Base-by-base conservation (phyloP, 2,888 invertebrate genomes). In the Drosophila percnosoma region DNA sequence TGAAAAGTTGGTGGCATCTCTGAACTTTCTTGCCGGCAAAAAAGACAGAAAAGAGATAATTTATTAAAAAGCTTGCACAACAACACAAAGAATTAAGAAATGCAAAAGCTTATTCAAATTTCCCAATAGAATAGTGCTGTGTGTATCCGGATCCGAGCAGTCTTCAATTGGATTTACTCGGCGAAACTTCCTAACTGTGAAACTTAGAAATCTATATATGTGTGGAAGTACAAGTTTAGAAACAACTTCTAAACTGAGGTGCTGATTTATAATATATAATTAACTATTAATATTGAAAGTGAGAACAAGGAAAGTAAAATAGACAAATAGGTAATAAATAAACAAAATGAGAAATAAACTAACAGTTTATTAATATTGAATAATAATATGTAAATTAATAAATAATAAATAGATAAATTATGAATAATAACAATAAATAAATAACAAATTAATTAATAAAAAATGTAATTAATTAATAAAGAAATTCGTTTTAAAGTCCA, bases 61-160 rank as follows among this genome's bases (percentile, higher is more conserved):
- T 42, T 42, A 21, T 45, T 45, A 2, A 24, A 45, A 45, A 45
- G 45, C 45, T 45, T 45, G 45, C 45, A 13, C 24, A 8, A 24
- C 21, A 42, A 24, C 21, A 42, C 42, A 42, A 45, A 45, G 45
- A 45, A 45, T 24, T 45, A 4, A 45, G 45, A 45, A 38, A 24
- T 42, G 36, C 27, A 7, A 78, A 77, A 73, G 76, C 78, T 78
- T 57, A 6, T 8, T 2, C 21, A 45, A 45, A 36, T 51, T 31
- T 24, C 42, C 27, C 34, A 31, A 45, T 45, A 31, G 18, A 77
- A 49, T 65, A 58, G 24, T 45, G 52, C 49, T 29, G 29, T 40
- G 58, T 38, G 27, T 48, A 60, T 74, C 36, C 42, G 34, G n/a
- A 62, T 49, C 33, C 49, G 40, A 49, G 13, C 74, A 77, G 78